A percentile compares a stretch with the other conserved stretches of the same genome.
Evolutionary conservation across 92 coral and sea anemone species (phyloP).

Genomic region (Epizoanthus stellaris): DNA sequence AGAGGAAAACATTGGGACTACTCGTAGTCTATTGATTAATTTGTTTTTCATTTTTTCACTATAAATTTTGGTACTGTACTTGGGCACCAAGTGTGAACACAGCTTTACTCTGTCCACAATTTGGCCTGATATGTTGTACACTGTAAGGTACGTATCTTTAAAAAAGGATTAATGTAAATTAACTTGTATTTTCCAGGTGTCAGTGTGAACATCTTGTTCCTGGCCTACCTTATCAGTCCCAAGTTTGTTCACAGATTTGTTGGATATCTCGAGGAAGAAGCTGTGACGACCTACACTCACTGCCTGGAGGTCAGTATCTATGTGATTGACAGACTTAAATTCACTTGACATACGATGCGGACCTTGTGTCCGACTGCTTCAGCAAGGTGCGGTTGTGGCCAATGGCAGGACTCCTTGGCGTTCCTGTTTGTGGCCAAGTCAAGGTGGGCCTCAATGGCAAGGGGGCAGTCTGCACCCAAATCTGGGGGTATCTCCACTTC

Average conservation of each 20-base stretch:
- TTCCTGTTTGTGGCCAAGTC: slow-evolving; percentile 17
- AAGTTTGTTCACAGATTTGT: slow-evolving; percentile 98
- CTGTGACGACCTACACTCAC: slow-evolving; percentile 94
- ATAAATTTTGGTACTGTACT: neutral
- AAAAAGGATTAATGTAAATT: neutral
- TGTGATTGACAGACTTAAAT: neutral
- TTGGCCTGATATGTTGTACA: too few species aligned
- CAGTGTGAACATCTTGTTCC: slow-evolving; percentile 87
- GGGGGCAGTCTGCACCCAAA: slow-evolving; percentile 28
- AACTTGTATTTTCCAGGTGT: slow-evolving; percentile 65
- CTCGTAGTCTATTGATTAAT: too few species aligned
- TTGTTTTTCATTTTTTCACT: too few species aligned
- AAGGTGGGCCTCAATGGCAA: slow-evolving; percentile 53
- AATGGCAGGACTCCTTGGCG: neutral
- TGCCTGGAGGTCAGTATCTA: slow-evolving; percentile 77
- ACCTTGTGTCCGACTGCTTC: slow-evolving; percentile 22
- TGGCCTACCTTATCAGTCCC: slow-evolving; percentile 91
- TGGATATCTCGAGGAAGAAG: slow-evolving; percentile 96
- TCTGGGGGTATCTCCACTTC: slow-evolving; percentile 60
- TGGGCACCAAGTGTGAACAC: neutral
- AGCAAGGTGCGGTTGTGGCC: slow-evolving; percentile 66
- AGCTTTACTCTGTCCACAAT: neutral
- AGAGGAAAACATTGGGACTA: too few species aligned
- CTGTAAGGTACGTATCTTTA: too few species aligned
- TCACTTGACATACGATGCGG: slow-evolving; percentile 19